Evolutionary conservation across 1,140 invertebrate genomes (phyloP).

Genomic region (Pseudomyrmex dendroicus): DNA sequence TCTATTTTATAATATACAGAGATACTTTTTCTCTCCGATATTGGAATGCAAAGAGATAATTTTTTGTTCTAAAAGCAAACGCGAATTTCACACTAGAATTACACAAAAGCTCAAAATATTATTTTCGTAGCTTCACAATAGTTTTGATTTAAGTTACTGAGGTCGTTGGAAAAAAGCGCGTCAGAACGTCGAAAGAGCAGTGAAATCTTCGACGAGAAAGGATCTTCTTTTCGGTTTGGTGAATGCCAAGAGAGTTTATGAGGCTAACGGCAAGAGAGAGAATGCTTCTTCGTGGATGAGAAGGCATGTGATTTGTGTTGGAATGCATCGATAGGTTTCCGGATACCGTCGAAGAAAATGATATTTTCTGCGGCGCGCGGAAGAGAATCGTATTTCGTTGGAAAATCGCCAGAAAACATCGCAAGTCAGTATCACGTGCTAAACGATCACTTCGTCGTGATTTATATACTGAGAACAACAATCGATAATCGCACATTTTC

Average conservation of each 20-base stretch:
- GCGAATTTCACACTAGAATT: not conserved
- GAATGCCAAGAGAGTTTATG: slow-evolving; percentile 33
- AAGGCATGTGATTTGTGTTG: slow-evolving; percentile 43
- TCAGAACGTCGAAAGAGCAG: not conserved
- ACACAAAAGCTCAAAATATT: not conserved
- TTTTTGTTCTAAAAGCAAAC: not conserved
- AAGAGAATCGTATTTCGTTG: slow-evolving; percentile 46
- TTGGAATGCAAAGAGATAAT: not conserved
- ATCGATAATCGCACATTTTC: not conserved
- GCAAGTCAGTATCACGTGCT: slow-evolving; percentile 20
- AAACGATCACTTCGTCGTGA: slow-evolving; percentile 56
- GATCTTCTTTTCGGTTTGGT: not conserved
- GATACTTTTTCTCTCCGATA: no score
- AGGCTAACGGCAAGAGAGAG: slow-evolving; percentile 7
- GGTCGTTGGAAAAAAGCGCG: not conserved
- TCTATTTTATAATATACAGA: no score
- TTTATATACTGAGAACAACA: slow-evolving; percentile 41
- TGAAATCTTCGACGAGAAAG: slow-evolving; percentile 1
- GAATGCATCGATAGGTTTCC: slow-evolving; percentile 41
- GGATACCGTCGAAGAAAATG: slow-evolving; percentile 30
- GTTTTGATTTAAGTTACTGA: not conserved
- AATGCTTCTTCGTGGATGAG: slow-evolving; percentile 30
- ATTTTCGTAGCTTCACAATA: not conserved
- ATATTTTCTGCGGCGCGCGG: slow-evolving; percentile 48
- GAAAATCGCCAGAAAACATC: slow-evolving; percentile 40